Conservation (phyloP, 2,888 invertebrate species). For the Drosophila meridionalis region DNA sequence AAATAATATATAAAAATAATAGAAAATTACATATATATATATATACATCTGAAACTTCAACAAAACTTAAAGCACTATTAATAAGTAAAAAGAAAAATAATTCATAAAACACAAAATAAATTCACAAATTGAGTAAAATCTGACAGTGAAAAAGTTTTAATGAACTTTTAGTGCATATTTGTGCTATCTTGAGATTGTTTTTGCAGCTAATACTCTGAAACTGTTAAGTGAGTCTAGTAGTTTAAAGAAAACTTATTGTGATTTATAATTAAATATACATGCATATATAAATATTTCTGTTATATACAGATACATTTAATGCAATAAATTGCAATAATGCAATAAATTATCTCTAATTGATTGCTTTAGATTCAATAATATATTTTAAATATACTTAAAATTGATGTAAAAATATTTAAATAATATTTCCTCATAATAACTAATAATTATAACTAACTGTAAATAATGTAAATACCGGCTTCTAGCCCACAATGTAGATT, state of each 20-base stretch:
- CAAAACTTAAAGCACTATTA: background rate
- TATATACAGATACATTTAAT: background rate
- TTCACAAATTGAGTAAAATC: background rate
- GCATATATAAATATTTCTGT: too few species aligned
- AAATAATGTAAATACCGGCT: too few species aligned
- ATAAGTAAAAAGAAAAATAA: background rate
- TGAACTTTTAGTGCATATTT: slow-evolving; percentile 3
- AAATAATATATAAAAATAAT: too few species aligned
- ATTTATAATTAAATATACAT: background rate
- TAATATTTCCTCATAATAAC: background rate
- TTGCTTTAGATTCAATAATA: background rate
- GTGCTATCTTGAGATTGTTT: background rate
- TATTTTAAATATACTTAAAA: background rate
- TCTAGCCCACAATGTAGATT: too few species aligned
- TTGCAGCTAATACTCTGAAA: background rate
- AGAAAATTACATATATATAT: background rate
- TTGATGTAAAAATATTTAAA: background rate
- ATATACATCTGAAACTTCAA: background rate
- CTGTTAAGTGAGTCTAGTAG: background rate
- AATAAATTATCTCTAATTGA: background rate
- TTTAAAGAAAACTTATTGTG: background rate
- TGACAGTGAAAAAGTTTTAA: background rate
- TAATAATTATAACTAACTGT: too few species aligned
- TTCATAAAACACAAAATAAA: background rate
- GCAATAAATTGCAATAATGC: background rate